Evolutionary conservation across 2,888 invertebrate genomes (phyloP).

Genomic region (Brachyptera risi): DNA sequence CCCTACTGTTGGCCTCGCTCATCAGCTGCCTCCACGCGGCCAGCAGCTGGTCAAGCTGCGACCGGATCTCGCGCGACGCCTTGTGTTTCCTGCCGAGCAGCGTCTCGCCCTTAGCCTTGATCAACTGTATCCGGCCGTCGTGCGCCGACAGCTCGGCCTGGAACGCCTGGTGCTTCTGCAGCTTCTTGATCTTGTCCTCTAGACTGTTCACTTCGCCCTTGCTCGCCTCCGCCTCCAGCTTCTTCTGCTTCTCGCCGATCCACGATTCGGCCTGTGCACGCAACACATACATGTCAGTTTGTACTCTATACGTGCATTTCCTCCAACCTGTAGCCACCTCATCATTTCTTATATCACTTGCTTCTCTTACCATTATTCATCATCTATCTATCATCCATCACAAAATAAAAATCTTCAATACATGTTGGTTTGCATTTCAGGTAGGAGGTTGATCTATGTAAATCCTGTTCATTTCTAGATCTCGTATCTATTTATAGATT

Average conservation of each 20-base stretch:
- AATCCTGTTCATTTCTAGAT: no score
- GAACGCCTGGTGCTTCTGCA: constrained; percentile 93
- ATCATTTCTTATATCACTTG: no score
- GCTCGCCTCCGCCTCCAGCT: constrained; percentile 73
- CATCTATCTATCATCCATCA: no score
- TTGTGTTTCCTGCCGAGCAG: constrained; percentile 67
- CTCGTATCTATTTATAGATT: no score
- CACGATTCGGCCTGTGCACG: constrained; percentile 66
- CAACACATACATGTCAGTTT: no score
- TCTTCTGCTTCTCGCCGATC: constrained; percentile 89
- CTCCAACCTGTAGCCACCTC: no score
- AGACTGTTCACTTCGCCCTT: constrained; percentile 69
- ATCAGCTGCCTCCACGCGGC: constrained; percentile 73
- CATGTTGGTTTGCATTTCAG: no score
- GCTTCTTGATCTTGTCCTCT: constrained; percentile 92
- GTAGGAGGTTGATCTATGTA: no score
- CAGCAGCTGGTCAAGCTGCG: constrained; percentile 64
- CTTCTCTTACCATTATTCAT: no score
- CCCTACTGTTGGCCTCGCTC: constrained; percentile 62
- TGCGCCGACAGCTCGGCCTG: constrained; percentile 89
- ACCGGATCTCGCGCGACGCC: constrained; percentile 63
- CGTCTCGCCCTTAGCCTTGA: constrained; percentile 58
- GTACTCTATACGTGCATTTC: no score
- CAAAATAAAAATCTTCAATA: no score
- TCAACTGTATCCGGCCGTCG: constrained; percentile 77